phyloP scores from a whole-genome alignment of 2,888 invertebrate species.

The Listrodromus nycthemerus region DNA sequence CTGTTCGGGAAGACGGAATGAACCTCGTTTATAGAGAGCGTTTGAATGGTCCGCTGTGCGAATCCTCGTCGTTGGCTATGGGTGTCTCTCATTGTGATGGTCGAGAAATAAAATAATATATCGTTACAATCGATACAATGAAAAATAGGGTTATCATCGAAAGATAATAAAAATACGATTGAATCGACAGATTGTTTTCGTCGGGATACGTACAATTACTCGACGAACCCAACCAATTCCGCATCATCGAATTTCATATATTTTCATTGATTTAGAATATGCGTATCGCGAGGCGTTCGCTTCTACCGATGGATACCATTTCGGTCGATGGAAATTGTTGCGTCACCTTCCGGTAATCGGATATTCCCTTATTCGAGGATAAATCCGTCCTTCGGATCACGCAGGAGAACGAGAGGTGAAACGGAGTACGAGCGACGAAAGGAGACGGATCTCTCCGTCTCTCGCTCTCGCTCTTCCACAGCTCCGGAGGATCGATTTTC shows the following conservation, averaged over 20 bases:
- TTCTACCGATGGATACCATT: conserved; percentile 44
- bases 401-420: conserved; percentile 60
- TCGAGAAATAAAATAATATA: not conserved
- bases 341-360: conserved; percentile 67
- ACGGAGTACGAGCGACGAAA: conserved; percentile 45
- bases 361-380: conserved; percentile 72
- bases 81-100: not conserved
- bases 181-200: not conserved
- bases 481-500: conserved; percentile 74
- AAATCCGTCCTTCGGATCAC: conserved; percentile 73
- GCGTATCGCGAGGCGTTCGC: no score
- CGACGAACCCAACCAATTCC: conserved; percentile 3
- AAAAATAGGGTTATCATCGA: not conserved
- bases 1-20: conserved; percentile 6
- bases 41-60: not conserved
- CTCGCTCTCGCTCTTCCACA: conserved; percentile 27
- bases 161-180: not conserved
- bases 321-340: conserved; percentile 67
- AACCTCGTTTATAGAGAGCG: conserved; percentile 34
- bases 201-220: not conserved
- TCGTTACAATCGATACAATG: not conserved
- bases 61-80: not conserved
- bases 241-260: not conserved
- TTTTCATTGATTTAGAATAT: not conserved
- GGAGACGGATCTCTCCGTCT: not conserved